Conservation (phyloP, 2,888 invertebrate species). For the Xestia sexstrigata region DNA sequence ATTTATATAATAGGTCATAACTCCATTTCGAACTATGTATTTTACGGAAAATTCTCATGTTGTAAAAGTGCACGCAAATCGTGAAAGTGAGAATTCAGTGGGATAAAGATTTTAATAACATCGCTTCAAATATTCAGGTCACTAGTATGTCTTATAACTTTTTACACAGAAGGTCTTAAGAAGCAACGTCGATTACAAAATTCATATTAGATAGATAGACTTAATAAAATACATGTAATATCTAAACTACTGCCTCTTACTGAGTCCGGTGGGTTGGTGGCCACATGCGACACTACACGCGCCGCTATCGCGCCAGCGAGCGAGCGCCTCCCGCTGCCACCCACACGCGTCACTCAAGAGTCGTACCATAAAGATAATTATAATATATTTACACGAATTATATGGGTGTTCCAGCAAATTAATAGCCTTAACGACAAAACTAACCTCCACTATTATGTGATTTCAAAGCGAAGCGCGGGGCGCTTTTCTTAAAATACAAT, state of each 20-base stretch:
- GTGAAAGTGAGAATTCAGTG: slow-evolving; percentile 89
- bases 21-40: slow-evolving; percentile 86
- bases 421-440: slow-evolving; percentile 89
- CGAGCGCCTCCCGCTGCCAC: slow-evolving; percentile 54
- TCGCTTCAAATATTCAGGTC: slow-evolving; percentile 90
- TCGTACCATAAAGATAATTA: slow-evolving; percentile 88
- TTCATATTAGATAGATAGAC: slow-evolving; percentile 88
- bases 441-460: slow-evolving; percentile 90
- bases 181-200: slow-evolving; percentile 91
- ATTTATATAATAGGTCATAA: slow-evolving; percentile 88
- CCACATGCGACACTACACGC: slow-evolving; percentile 27
- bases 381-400: slow-evolving; percentile 90
- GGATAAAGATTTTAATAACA: slow-evolving; percentile 86
- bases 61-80: slow-evolving; percentile 88
- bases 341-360: slow-evolving; percentile 77
- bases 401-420: slow-evolving; percentile 89
- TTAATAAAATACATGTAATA: slow-evolving; percentile 90
- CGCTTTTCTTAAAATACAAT: slow-evolving; percentile 86
- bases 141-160: slow-evolving; percentile 90
- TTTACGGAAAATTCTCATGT: slow-evolving; percentile 85
- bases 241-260: slow-evolving; percentile 87
- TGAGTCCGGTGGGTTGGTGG: slow-evolving; percentile 68
- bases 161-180: slow-evolving; percentile 90
- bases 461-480: slow-evolving; percentile 88
- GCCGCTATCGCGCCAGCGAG: slow-evolving; percentile 39